Conservation (phyloP, 2,888 invertebrate species). For the Copidosoma aretas region DNA sequence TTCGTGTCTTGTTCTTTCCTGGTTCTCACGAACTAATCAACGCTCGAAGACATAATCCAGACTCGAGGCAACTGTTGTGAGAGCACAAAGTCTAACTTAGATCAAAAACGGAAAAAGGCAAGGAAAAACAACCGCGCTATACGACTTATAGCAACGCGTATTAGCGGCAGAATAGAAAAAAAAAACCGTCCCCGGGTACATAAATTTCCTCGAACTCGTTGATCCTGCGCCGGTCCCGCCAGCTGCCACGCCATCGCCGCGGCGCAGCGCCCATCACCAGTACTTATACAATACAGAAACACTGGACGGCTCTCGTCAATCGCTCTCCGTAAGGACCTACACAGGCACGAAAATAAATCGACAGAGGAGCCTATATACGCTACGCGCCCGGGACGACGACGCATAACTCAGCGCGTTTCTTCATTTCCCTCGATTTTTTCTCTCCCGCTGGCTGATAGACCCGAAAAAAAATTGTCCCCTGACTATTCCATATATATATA, state of each 20-base stretch:
- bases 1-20: too few relatives aligned
- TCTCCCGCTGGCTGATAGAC: too few relatives aligned
- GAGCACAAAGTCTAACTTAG: too few relatives aligned
- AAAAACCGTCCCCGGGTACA: conserved; percentile 1
- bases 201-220: conserved; percentile 14
- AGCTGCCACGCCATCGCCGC: conserved; percentile 15
- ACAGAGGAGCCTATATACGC: not conserved
- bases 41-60: too few relatives aligned
- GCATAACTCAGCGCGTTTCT: conserved; percentile 8
- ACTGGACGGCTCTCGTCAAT: not conserved
- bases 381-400: not conserved
- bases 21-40: too few relatives aligned
- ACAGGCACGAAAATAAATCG: not conserved
- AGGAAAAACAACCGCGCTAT: too few relatives aligned
- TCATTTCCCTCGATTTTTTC: conserved; percentile 7
- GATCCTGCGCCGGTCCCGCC: not conserved
- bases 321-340: not conserved
- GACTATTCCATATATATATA: too few relatives aligned
- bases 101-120: too few relatives aligned
- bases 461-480: too few relatives aligned
- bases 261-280: not conserved
- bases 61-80: too few relatives aligned
- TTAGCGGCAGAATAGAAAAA: too few relatives aligned
- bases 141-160: too few relatives aligned
- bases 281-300: conserved; percentile 6